A percentile compares a stretch with the other conserved stretches of the same genome.
These are phyloP conservation scores for Arctopsyche grandis DNA, from an alignment of 1,140 invertebrate species.

Conservation along the genomic window DNA sequence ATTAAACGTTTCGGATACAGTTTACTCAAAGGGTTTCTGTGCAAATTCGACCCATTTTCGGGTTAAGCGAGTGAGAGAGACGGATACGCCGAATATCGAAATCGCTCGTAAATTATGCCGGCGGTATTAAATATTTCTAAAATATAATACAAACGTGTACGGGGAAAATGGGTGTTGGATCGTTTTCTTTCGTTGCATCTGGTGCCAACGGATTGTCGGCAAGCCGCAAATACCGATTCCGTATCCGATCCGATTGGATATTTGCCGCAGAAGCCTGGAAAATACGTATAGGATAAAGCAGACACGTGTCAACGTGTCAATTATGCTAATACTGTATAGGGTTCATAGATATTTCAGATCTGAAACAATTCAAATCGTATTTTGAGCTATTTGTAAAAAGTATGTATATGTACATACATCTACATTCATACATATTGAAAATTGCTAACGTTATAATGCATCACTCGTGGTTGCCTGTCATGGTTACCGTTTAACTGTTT, in stretches of 20 bases:
- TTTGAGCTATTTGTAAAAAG: no score
- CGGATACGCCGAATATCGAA: background rate
- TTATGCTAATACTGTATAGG: no score
- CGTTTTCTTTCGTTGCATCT: background rate
- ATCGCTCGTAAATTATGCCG: background rate
- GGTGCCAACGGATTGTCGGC: background rate
- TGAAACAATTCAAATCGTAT: no score
- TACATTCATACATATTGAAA: no score
- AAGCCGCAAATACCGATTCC: background rate
- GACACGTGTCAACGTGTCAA: no score
- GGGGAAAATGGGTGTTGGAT: background rate
- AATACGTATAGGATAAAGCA: no score
- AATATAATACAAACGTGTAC: background rate
- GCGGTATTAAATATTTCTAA: background rate
- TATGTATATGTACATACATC: no score
- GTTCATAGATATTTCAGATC: no score
- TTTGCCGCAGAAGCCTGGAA: background rate
- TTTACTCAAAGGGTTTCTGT: conserved; percentile 22
- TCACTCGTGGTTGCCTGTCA: no score
- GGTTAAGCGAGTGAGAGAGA: background rate
- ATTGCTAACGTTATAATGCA: no score
- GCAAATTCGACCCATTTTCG: conserved; percentile 16
- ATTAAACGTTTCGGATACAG: conserved; percentile 13
- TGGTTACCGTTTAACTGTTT: no score
- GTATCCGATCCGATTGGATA: background rate